A percentile compares a stretch with the other conserved stretches of the same genome.
Evolutionary conservation across 2,113 vertebrate species (phyloP).

Genomic region (Festucalex cinctus): DNA sequence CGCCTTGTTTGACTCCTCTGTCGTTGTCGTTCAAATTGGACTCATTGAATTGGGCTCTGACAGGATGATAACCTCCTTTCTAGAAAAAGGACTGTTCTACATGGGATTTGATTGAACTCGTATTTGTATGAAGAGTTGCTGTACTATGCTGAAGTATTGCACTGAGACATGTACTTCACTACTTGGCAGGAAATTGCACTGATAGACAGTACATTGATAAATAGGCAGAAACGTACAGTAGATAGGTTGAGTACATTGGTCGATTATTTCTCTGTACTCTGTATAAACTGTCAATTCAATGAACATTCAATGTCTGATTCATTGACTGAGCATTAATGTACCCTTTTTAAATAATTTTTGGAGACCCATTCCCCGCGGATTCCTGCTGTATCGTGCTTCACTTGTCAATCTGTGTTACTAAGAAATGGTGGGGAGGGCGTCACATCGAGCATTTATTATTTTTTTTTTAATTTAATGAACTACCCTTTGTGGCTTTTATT

Average conservation of each 20-base stretch:
- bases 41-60: slow-evolving; percentile 39
- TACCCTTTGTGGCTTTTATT: not conserved
- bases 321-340: not conserved
- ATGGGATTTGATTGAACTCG: not conserved
- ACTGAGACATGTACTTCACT: too few species aligned
- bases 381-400: too few species aligned
- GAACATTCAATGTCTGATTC: not conserved
- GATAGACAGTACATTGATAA: too few species aligned
- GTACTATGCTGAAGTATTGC: not conserved
- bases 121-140: not conserved
- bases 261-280: too few species aligned
- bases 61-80: not conserved
- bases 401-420: too few species aligned
- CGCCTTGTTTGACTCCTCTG: not conserved
- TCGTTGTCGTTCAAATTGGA: not conserved
- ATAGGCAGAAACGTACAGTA: too few species aligned
- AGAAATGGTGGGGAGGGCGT: too few species aligned
- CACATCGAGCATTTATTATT: not conserved
- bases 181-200: too few species aligned
- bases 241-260: not conserved
- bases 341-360: not conserved
- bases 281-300: too few species aligned
- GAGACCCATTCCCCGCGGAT: too few species aligned
- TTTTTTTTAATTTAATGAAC: too few species aligned
- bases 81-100: not conserved